Base-by-base conservation (phyloP, 2,888 invertebrate genomes). In the Prenolepis imparis region DNA sequence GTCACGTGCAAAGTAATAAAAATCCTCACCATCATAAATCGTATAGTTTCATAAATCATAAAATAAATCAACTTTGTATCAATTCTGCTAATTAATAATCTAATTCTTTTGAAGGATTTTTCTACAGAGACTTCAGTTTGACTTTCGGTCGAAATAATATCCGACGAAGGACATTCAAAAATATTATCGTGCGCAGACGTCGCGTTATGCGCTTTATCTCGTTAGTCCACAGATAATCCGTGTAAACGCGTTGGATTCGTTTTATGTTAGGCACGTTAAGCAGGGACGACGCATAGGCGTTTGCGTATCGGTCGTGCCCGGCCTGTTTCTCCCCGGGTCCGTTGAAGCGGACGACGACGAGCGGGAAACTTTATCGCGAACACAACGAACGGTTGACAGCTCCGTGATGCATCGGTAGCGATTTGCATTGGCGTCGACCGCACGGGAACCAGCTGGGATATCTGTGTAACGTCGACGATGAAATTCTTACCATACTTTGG, bases 331-430 rank as follows among this genome's bases (percentile, higher is more conserved):
- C 84, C 83, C 88, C 78, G 74, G 66, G 87, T 73, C 84, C 80
- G 84, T 67, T 82, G 77, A 80, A 90, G 87, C 87, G 90, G 87
- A 89, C 68, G 74, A 89, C 68, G 74, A 48, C 68, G 70, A 75
- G 68, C 88, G 87, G 85, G 90, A 91, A 90, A 90, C 88, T 91
- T 92, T 92, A 91, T 91, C 91, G 90, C 88, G 89, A 90, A 90
- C 59, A 89, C 91, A 92, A 90, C 90, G 88, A 88, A 91, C 89
- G 90, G 91, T 90, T 92, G 92, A 92, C 92, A 92, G 92, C 86
- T 86, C 88, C 86, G 91, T 92, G 92, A 92, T 92, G 91, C 92
- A 92, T 92, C 92, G 92, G 92, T 90, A 89, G 90, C 90, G 90
- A 92, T 92, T 91, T 89, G 84, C 92, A 92, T 90, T 91, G 92